These are phyloP conservation scores for Notamacropus eugenii DNA, from an alignment of 2,797 vertebrate species.

Conservation along the genomic window DNA sequence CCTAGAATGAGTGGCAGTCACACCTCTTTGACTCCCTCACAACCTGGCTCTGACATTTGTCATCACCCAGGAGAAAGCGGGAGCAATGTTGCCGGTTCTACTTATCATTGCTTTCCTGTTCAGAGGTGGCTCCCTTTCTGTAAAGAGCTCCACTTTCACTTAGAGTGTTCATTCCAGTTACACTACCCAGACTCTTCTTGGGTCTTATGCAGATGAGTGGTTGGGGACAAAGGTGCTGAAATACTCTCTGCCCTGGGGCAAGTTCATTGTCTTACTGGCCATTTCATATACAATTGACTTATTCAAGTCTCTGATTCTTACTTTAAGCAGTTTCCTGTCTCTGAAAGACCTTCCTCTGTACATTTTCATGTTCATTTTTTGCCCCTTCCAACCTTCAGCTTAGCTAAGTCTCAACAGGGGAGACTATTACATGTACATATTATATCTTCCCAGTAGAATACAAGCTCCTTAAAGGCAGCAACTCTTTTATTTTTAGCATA, in stretches of 20 bases:
- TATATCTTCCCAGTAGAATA: background rate
- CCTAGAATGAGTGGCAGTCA: background rate
- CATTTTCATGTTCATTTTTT: background rate
- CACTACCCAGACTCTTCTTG: background rate
- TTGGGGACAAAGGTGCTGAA: background rate
- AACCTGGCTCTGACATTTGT: background rate
- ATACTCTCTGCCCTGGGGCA: background rate
- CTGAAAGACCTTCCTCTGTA: background rate
- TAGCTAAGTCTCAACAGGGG: background rate
- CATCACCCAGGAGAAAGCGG: background rate
- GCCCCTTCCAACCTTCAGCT: background rate
- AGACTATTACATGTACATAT: background rate
- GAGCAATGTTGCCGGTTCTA: background rate
- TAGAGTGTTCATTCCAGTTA: background rate
- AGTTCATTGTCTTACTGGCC: background rate
- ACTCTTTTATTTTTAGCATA: background rate
- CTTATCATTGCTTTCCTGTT: background rate
- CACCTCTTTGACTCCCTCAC: background rate
- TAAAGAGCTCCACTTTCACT: background rate
- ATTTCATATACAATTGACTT: background rate
- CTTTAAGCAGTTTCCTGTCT: background rate
- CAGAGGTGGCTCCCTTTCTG: background rate
- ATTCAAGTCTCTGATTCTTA: background rate
- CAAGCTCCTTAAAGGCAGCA: background rate
- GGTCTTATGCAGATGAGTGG: background rate